phyloP scores from a whole-genome alignment of 2,113 vertebrate genomes.

The Lasiurus borealis region DNA sequence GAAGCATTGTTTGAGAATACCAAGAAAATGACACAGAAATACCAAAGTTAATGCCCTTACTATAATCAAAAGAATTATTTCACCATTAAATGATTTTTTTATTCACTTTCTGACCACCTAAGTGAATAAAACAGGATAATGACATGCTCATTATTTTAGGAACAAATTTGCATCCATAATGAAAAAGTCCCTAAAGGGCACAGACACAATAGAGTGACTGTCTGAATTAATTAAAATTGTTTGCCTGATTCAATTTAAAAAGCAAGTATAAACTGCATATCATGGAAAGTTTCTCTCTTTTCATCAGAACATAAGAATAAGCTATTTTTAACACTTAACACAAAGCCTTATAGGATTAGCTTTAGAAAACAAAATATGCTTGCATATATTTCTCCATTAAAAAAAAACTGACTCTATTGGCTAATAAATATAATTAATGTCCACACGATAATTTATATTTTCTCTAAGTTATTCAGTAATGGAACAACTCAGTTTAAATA shows the following conservation, averaged over 20 bases:
- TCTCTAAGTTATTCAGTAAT: background rate
- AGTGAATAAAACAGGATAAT: conserved; percentile 77
- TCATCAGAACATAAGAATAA: conserved; percentile 59
- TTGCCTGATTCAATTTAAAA: conserved; percentile 81
- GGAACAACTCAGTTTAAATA: background rate
- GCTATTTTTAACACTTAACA: conserved; percentile 54
- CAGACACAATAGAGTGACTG: conserved; percentile 50
- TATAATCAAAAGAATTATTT: conserved; percentile 71
- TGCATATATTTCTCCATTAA: background rate
- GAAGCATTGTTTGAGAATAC: conserved; percentile 16
- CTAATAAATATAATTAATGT: background rate
- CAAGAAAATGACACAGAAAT: conserved; percentile 68
- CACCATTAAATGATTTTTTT: conserved; percentile 69
- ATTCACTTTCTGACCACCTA: conserved; percentile 75
- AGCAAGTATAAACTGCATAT: conserved; percentile 68
- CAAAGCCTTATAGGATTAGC: background rate
- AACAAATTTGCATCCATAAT: conserved; percentile 81
- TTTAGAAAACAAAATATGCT: background rate
- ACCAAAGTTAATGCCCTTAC: conserved; percentile 66
- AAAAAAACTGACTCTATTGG: background rate
- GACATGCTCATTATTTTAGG: conserved; percentile 79
- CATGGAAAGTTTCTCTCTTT: conserved; percentile 43
- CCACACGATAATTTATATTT: background rate
- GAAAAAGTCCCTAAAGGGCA: conserved; percentile 78
- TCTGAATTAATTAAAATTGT: conserved; percentile 83